A percentile compares a stretch with the other conserved stretches of the same genome.
Conservation (phyloP, 2,113 vertebrate species). For the Pristiophorus japonicus region DNA sequence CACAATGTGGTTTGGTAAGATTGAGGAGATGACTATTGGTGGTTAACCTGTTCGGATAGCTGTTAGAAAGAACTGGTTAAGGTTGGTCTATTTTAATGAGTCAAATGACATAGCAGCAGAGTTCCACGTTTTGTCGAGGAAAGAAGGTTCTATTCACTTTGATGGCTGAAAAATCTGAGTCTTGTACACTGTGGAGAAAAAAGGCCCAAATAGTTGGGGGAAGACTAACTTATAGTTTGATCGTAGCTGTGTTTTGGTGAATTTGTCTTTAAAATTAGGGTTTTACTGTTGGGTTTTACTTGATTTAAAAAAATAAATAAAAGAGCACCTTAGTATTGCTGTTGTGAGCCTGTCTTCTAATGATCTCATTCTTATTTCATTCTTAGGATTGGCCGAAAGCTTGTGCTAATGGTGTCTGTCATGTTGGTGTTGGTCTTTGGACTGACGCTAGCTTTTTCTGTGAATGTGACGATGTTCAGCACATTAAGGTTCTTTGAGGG, state of each 20-base stretch:
- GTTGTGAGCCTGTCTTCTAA: not conserved
- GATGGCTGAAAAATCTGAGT: not conserved
- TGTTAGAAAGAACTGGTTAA: no score
- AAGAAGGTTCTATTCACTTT: not conserved
- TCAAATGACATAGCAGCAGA: no score
- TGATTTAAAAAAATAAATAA: not conserved
- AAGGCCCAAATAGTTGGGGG: not conserved
- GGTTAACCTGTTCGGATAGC: no score
- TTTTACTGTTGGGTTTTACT: not conserved
- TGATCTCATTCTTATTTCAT: not conserved
- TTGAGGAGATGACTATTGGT: no score
- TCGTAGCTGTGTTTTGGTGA: not conserved
- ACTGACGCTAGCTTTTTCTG: slow-evolving; percentile 84
- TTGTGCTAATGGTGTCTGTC: slow-evolving; percentile 79
- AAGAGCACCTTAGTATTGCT: not conserved
- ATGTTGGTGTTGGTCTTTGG: slow-evolving; percentile 88
- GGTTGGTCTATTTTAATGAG: no score
- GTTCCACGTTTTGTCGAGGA: no score
- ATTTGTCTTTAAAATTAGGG: not conserved
- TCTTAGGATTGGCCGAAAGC: slow-evolving; percentile 82
- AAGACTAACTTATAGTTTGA: not conserved
- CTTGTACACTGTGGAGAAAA: not conserved
- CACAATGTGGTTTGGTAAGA: no score
- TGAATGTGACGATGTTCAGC: slow-evolving; percentile 97
- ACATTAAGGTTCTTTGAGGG: slow-evolving; percentile 96